phyloP scores from a whole-genome alignment of 2,888 invertebrate genomes.

The Calameuta filiformis region DNA sequence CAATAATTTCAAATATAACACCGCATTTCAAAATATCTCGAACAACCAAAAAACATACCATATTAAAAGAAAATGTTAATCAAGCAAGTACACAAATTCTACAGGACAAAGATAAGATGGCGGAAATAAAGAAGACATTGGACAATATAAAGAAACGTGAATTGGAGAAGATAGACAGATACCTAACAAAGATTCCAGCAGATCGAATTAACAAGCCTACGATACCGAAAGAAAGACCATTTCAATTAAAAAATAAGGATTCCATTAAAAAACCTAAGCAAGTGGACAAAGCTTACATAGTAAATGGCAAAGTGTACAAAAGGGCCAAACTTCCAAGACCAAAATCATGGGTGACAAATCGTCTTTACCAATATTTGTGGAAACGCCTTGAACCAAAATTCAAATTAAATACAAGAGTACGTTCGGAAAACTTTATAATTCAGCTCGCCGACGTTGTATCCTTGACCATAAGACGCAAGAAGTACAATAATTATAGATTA shows the following conservation, averaged over 20 bases:
- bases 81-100: not conserved
- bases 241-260: not conserved
- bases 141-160: conserved; percentile 13
- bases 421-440: conserved; percentile 48
- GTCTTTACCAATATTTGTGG: conserved; percentile 51
- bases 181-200: not conserved
- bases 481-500: conserved; percentile 41
- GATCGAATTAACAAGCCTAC: not conserved
- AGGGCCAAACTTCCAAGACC: conserved; percentile 48
- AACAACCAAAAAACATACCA: not conserved
- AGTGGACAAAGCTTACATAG: conserved; percentile 46
- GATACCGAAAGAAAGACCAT: not conserved
- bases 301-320: conserved; percentile 54
- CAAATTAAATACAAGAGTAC: conserved; percentile 35
- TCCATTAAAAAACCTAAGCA: conserved; percentile 14
- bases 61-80: not conserved
- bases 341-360: conserved; percentile 51
- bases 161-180: conserved; percentile 7
- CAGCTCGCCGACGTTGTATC: conserved; percentile 32
- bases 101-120: not conserved
- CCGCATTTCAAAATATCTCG: not conserved
- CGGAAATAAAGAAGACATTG: not conserved
- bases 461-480: conserved; percentile 37
- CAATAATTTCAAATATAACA: not conserved
- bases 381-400: conserved; percentile 48